phyloP scores from a whole-genome alignment of 2,113 vertebrate genomes.

The Varanus komodoensis region DNA sequence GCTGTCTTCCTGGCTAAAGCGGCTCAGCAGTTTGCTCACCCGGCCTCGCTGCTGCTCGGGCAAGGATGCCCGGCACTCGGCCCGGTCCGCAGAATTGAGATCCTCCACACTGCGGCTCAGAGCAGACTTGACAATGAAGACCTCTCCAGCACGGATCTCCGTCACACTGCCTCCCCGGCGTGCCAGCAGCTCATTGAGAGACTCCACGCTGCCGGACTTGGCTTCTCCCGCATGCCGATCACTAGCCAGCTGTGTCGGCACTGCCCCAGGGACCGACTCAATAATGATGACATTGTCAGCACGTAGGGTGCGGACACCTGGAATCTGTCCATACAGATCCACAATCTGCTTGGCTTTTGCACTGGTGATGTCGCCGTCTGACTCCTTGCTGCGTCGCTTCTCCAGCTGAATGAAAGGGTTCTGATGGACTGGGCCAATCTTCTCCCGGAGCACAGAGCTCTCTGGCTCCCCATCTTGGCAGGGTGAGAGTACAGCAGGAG shows the following conservation, averaged over 20 bases:
- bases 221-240: constrained; percentile 38
- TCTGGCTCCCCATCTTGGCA: constrained; percentile 43
- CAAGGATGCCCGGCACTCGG: not conserved
- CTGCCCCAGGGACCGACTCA: constrained; percentile 67
- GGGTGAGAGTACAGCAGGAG: constrained; percentile 35
- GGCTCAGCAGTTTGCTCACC: constrained; percentile 82
- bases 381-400: constrained; percentile 61
- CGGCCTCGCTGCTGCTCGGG: constrained; percentile 64
- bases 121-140: constrained; percentile 76
- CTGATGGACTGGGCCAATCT: constrained; percentile 83
- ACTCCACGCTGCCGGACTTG: constrained; percentile 65
- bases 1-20: constrained; percentile 68
- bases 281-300: constrained; percentile 84
- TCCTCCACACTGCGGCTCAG: constrained; percentile 56
- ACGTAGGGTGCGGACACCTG: constrained; percentile 75
- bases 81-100: constrained; percentile 10
- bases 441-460: constrained; percentile 77
- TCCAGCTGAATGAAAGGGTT: constrained; percentile 86
- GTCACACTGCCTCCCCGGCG: constrained; percentile 76
- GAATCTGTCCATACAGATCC: constrained; percentile 4
- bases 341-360: constrained; percentile 6
- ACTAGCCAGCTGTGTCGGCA: not conserved
- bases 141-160: constrained; percentile 79
- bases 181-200: constrained; percentile 41
- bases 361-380: not conserved